Evolutionary conservation across 2,797 vertebrate species (phyloP).

Genomic region (Enteromius radiatus): DNA sequence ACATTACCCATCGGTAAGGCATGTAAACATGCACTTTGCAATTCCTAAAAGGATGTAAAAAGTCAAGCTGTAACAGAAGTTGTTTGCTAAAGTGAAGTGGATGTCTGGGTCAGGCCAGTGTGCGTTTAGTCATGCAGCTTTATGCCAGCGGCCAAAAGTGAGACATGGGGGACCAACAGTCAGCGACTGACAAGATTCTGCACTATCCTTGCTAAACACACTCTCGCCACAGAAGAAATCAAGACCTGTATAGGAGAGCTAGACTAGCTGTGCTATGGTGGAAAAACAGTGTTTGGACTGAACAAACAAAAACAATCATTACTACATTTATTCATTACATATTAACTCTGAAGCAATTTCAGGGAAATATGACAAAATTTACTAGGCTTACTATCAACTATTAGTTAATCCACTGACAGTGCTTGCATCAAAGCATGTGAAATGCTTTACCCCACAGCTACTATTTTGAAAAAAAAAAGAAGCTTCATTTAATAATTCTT

Average conservation of each 20-base stretch:
- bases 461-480: background rate
- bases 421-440: background rate
- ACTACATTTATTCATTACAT: background rate
- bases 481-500: background rate
- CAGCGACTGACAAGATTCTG: constrained; percentile 25
- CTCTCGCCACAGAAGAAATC: constrained; percentile 51
- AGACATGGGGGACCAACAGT: background rate
- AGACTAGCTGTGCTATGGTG: background rate
- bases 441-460: background rate
- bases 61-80: constrained; percentile 55
- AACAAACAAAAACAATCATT: background rate
- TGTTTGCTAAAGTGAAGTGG: constrained; percentile 47
- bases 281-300: background rate
- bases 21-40: constrained; percentile 35
- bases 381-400: background rate
- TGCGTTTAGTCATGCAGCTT: constrained; percentile 59
- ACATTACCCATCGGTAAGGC: constrained; percentile 6
- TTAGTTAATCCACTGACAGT: background rate
- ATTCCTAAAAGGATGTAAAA: constrained; percentile 52
- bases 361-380: background rate
- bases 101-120: constrained; percentile 36
- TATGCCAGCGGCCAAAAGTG: constrained; percentile 23
- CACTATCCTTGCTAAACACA: constrained; percentile 26
- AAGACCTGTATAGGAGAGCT: constrained; percentile 32
- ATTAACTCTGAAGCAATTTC: background rate